These are phyloP conservation scores for Pandemis heparana DNA, from an alignment of 2,888 invertebrate genomes.

Conservation along the genomic window DNA sequence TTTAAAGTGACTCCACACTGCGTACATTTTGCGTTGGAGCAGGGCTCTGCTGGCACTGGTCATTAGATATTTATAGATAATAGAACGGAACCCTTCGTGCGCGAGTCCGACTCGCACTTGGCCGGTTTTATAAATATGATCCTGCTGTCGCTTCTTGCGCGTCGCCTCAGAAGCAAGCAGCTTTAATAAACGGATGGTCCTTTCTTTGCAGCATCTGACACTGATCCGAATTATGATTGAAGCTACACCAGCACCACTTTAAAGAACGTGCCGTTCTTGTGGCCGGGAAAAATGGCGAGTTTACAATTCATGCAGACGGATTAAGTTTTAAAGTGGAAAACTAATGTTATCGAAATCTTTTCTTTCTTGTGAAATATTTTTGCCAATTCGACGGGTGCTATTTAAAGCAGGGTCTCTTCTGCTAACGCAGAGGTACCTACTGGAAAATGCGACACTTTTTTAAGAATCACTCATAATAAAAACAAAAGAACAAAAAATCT, in stretches of 20 bases:
- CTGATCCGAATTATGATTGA: conserved; percentile 57
- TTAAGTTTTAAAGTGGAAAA: conserved; percentile 6
- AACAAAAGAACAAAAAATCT: no score
- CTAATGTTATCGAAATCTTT: neutral
- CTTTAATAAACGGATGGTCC: conserved; percentile 46
- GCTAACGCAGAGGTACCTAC: neutral
- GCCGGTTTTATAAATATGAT: neutral
- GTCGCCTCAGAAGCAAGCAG: conserved; percentile 35
- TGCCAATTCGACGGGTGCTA: neutral
- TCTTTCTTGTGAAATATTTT: neutral
- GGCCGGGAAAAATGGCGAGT: neutral
- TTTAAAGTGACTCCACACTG: no score
- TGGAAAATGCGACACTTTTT: no score
- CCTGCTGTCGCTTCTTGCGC: conserved; percentile 23
- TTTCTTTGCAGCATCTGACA: conserved; percentile 55
- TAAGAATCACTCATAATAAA: no score
- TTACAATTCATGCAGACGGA: conserved; percentile 12
- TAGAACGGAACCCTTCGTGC: no score
- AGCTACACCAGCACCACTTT: conserved; percentile 20
- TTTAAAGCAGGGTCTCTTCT: neutral
- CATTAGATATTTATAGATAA: no score
- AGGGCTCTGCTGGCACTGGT: no score
- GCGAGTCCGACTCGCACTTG: no score
- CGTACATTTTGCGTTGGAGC: no score
- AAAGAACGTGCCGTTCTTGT: conserved; percentile 23